Evolutionary conservation across 2,113 vertebrate species (phyloP), one percentile per base, ranked within the genome.

Genomic region (Ranitomeya variabilis): DNA sequence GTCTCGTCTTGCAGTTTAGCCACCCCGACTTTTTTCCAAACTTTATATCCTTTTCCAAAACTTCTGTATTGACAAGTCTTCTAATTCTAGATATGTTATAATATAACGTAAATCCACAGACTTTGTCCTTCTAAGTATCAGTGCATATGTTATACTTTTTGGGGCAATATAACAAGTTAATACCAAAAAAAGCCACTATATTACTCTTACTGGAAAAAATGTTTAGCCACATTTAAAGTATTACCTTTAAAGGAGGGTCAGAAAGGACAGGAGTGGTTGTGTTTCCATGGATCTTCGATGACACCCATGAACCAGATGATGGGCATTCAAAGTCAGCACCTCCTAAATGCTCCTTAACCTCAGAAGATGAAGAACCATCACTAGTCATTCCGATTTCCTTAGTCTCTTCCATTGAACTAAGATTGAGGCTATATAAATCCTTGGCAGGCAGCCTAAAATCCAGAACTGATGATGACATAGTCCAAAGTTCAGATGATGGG

Each of bases 401-500:
- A 55, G 82, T 76, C 88, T 87, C 91, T 52, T 89, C 62, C 6
- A 19, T 6, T 59, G 93, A 92, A 60, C 90, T 89, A 71, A 92
- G 83, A 86, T 91, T 92, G 84, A 93, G 90, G 6, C 71, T 83
- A 62, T 92, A 95, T 0, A 93, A 45, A 74, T 91, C 93, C 71
- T 93, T 91, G 55, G 91, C 91, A 80, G 92, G 91, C 23, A 93
- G 71, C 7, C 6, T 82, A 18, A 92, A 90, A 90, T 91, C 93
- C 87, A 89, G 79, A 85, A 89, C 73, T 85, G 64, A 77, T 90
- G 90, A 64, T 85, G 86, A 92, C 83, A 87, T 91, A 82, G 89
- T 73, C 89, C 90, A 90, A 6, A 87, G 90, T 51, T 89, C 88
- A 51, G 90, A 54, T 67, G 92, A 91, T 82, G 90, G 80, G 26